phyloP scores from a whole-genome alignment of 2,888 invertebrate species.

The Sinotaia quadrata region DNA sequence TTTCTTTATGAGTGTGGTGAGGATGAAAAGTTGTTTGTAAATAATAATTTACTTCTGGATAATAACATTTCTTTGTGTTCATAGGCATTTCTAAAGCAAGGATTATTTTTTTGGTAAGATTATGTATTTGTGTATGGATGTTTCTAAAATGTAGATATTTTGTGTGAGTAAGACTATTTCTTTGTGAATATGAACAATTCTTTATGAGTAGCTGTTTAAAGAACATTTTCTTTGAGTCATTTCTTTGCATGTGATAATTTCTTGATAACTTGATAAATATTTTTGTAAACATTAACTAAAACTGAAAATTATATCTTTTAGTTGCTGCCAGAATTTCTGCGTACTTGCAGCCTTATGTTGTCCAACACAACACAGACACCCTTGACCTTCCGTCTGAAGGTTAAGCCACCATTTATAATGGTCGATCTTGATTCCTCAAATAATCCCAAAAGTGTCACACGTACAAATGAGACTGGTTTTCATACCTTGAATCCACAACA shows the following conservation, averaged over 20 bases:
- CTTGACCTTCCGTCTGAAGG: slow-evolving; percentile 59
- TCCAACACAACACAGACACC: slow-evolving; percentile 66
- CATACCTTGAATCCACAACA: slow-evolving; percentile 62
- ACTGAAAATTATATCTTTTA: slow-evolving; percentile 34
- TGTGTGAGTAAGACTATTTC: too few relatives aligned
- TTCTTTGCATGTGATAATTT: not conserved
- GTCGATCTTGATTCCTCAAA: slow-evolving; percentile 56
- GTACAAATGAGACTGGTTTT: slow-evolving; percentile 51
- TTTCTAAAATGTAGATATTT: too few relatives aligned
- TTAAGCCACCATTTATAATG: slow-evolving; percentile 60
- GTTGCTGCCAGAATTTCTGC: slow-evolving; percentile 53
- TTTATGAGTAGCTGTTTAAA: too few relatives aligned
- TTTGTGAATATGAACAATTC: too few relatives aligned
- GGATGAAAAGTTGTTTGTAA: too few relatives aligned
- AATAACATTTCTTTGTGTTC: too few relatives aligned
- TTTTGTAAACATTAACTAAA: not conserved
- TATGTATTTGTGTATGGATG: too few relatives aligned
- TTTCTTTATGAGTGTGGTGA: too few relatives aligned
- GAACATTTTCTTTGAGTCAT: too few relatives aligned
- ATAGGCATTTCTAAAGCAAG: too few relatives aligned
- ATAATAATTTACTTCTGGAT: too few relatives aligned
- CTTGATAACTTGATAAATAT: not conserved
- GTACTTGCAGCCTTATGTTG: slow-evolving; percentile 56
- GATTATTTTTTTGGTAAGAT: too few relatives aligned
- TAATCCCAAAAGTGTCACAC: slow-evolving; percentile 39